phyloP scores from a whole-genome alignment of 1,140 invertebrate genomes.

The Zaprionus capensis region DNA sequence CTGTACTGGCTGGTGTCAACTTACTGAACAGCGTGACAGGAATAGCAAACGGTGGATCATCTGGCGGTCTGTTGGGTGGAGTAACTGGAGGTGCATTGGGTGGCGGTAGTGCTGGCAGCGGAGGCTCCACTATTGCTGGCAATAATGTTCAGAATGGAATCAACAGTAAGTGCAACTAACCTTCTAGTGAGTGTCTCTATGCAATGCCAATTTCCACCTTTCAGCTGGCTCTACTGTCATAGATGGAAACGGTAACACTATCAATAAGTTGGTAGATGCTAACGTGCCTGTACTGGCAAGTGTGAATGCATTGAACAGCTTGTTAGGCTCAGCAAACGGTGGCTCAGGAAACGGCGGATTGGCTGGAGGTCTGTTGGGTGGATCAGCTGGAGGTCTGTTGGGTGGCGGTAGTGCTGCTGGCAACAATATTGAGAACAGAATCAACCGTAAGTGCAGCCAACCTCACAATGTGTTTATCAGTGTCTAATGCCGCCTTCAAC shows the following conservation, averaged over 20 bases:
- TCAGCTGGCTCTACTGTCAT: slow-evolving; percentile 7
- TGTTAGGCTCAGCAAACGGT: not conserved
- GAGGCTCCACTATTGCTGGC: not conserved
- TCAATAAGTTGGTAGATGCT: not conserved
- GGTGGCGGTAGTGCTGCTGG: slow-evolving; percentile 16
- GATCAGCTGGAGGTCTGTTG: slow-evolving; percentile 12
- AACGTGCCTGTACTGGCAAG: not conserved
- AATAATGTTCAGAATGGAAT: not conserved
- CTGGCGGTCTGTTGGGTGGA: slow-evolving; percentile 6
- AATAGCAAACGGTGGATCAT: not conserved
- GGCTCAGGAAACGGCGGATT: not conserved
- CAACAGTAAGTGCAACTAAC: slow-evolving; percentile 9
- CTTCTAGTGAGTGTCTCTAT: too few species aligned
- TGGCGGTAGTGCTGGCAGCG: not conserved
- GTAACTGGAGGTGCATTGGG: not conserved
- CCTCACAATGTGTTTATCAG: too few species aligned
- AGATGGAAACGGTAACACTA: not conserved
- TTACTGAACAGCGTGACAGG: not conserved
- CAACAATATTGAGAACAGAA: slow-evolving; percentile 6
- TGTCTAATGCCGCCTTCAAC: too few species aligned
- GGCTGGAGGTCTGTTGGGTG: not conserved
- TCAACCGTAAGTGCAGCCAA: slow-evolving; percentile 12
- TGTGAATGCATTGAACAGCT: not conserved
- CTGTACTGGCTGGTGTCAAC: not conserved
- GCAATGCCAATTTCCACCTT: not conserved